Percentiles rank a stretch among this genome's conserved stretches.
Conservation (phyloP, 1,140 invertebrate genomes). For the Pogonomyrmex californicus region DNA sequence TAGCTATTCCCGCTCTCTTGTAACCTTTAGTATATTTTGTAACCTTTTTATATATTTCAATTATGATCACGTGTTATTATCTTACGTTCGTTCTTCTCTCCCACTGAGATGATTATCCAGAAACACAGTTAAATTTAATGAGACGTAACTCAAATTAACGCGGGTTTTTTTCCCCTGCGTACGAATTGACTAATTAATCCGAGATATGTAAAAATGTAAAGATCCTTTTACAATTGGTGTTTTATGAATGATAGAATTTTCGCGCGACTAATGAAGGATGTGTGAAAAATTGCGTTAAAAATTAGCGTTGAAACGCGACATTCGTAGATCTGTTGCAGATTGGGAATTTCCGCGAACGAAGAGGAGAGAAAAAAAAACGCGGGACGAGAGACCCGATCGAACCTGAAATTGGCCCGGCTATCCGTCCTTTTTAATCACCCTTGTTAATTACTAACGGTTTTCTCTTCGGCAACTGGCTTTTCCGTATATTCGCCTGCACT, state of each 20-base stretch:
- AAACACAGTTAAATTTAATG: neutral
- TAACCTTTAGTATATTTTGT: no score
- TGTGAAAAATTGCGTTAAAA: neutral
- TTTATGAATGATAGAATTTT: neutral
- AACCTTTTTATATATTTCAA: neutral
- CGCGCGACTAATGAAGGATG: neutral
- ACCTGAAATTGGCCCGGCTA: conserved; percentile 30
- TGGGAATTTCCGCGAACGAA: conserved; percentile 24
- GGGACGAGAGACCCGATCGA: neutral
- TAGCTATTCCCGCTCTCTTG: neutral
- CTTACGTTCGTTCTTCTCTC: neutral
- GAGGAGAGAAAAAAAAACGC: neutral
- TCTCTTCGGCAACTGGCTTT: conserved; percentile 32
- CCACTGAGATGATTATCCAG: neutral
- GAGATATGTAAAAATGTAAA: neutral
- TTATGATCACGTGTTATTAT: neutral
- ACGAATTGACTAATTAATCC: neutral
- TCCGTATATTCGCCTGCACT: conserved; percentile 15
- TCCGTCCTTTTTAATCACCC: conserved; percentile 31
- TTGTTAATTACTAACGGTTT: conserved; percentile 33
- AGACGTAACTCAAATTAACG: neutral
- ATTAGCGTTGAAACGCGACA: conserved; percentile 7
- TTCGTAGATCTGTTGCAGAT: conserved; percentile 7
- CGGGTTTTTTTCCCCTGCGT: neutral
- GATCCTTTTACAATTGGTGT: neutral